Evolutionary conservation across 2,113 vertebrate species (phyloP).

Genomic region (Rhea americana): DNA sequence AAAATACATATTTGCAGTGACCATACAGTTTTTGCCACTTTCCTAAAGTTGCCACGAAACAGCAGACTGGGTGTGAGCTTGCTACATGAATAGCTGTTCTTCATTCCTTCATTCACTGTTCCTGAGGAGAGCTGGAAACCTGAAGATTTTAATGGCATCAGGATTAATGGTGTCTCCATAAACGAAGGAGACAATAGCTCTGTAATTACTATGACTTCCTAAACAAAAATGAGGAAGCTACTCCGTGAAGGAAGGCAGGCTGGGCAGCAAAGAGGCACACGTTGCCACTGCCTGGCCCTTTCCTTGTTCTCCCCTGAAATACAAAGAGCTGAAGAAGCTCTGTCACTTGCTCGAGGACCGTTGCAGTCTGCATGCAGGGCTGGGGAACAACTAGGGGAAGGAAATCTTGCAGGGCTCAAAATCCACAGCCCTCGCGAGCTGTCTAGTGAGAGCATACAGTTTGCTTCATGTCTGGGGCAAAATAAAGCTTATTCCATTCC

Average conservation of each 20-base stretch:
- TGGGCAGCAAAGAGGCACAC: neutral
- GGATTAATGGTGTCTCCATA: neutral
- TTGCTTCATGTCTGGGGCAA: neutral
- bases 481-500: neutral
- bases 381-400: neutral
- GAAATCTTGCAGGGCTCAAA: neutral
- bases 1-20: neutral
- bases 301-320: neutral
- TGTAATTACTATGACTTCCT: neutral
- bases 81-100: neutral
- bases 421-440: neutral
- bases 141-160: neutral
- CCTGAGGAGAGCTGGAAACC: neutral
- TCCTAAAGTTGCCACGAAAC: neutral
- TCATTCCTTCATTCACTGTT: neutral
- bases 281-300: neutral
- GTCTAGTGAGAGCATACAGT: neutral
- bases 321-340: neutral
- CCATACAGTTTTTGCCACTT: accelerated
- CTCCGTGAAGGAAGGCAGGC: neutral
- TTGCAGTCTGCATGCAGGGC: accelerated
- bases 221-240: neutral
- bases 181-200: neutral
- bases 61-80: neutral
- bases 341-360: neutral